Percentiles rank a stretch among this genome's conserved stretches.
These are phyloP conservation scores for Eonycteris spelaea DNA, from an alignment of 2,113 vertebrate genomes.

Conservation along the genomic window DNA sequence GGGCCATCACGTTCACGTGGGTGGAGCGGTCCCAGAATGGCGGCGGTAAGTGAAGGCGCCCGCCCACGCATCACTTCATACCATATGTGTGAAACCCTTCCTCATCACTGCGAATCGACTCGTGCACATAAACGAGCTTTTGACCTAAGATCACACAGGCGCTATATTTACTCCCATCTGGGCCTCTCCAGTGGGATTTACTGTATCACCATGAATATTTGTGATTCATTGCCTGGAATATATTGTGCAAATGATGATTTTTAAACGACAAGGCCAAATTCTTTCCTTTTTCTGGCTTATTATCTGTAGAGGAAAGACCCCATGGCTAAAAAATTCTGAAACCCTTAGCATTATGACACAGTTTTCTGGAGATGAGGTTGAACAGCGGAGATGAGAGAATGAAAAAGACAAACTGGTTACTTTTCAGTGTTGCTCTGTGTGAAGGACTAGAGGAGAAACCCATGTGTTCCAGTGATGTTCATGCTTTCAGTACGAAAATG, in stretches of 20 bases:
- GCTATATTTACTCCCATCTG: not conserved
- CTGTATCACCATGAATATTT: fast-evolving
- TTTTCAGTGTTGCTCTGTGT: not conserved
- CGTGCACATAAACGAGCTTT: not conserved
- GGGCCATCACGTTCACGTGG: constrained; percentile 99
- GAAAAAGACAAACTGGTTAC: not conserved
- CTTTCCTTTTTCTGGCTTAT: not conserved
- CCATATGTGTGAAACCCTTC: too few species aligned
- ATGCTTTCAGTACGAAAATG: not conserved
- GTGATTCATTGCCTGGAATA: not conserved
- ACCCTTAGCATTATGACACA: not conserved
- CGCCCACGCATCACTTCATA: fast-evolving
- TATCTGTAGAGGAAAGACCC: not conserved
- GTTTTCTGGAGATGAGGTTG: not conserved
- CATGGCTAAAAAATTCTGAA: not conserved
- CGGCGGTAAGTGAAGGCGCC: constrained; percentile 56
- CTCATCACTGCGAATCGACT: not conserved
- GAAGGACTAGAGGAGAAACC: not conserved
- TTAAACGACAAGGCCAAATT: not conserved
- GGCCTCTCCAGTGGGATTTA: not conserved
- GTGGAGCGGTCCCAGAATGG: constrained; percentile 89
- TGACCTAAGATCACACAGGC: not conserved
- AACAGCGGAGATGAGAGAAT: not conserved
- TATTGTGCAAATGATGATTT: not conserved
- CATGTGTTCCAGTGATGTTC: not conserved